These are phyloP conservation scores for Hiodon alosoides DNA, from an alignment of 2,113 vertebrate genomes.

Conservation along the genomic window DNA sequence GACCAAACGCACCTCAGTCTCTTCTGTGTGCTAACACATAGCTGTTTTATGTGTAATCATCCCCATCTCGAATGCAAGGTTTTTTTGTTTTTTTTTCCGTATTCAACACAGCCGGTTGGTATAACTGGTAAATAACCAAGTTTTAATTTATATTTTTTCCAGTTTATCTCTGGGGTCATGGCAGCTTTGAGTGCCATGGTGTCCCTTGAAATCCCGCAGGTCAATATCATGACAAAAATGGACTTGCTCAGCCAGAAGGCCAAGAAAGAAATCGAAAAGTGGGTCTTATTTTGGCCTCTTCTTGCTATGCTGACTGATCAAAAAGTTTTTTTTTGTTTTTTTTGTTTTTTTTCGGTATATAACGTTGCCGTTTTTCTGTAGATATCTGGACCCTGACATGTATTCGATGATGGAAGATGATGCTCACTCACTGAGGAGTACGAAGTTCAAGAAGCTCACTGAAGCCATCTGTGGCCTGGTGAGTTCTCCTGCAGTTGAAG, in stretches of 20 bases:
- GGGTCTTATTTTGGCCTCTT: conserved; percentile 42
- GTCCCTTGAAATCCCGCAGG: conserved; percentile 87
- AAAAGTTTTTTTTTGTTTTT: neutral
- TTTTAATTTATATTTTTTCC: conserved; percentile 28
- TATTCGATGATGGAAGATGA: conserved; percentile 90
- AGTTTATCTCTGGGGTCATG: conserved; percentile 97
- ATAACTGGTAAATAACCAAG: neutral
- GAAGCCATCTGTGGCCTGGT: conserved; percentile 90
- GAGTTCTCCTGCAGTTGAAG: conserved; percentile 33
- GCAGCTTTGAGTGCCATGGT: conserved; percentile 93
- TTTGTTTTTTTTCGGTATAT: conserved; percentile 5
- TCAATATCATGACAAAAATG: conserved; percentile 99
- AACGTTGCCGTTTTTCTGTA: conserved; percentile 33
- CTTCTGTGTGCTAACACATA: neutral
- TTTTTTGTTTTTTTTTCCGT: neutral
- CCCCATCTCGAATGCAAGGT: too few relatives aligned
- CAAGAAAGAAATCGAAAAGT: conserved; percentile 96
- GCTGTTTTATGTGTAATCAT: too few relatives aligned
- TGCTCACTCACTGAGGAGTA: conserved; percentile 69
- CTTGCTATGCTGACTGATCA: neutral
- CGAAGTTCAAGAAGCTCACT: conserved; percentile 87
- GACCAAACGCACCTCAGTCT: neutral
- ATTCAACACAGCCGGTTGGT: neutral
- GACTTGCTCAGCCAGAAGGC: conserved; percentile 90
- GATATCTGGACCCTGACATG: conserved; percentile 96